These are phyloP conservation scores for Napeogenes inachia DNA, from an alignment of 2,888 invertebrate species.

Conservation along the genomic window DNA sequence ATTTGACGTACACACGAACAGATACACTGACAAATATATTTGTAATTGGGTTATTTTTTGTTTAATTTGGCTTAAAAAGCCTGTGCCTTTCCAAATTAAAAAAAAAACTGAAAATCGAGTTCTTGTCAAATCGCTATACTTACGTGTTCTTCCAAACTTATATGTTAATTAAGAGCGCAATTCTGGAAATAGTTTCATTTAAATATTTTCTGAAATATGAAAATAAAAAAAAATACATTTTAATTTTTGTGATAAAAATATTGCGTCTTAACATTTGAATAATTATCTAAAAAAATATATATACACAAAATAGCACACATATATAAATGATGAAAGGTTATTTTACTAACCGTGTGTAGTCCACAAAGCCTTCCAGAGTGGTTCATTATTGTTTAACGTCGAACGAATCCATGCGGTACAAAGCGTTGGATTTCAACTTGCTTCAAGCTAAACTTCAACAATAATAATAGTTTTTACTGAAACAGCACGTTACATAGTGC, in stretches of 20 bases:
- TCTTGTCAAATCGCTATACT: too few species aligned
- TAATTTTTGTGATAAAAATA: not conserved
- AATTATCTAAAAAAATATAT: too few species aligned
- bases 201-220: too few species aligned
- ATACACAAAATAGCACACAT: too few species aligned
- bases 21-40: not conserved
- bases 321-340: constrained; percentile 1
- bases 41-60: not conserved
- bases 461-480: not conserved
- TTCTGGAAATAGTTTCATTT: too few species aligned
- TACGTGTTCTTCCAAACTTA: too few species aligned
- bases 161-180: too few species aligned
- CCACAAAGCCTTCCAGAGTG: constrained; percentile 37
- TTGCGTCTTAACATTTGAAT: too few species aligned
- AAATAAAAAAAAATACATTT: not conserved
- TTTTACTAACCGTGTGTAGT: constrained; percentile 28
- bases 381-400: constrained; percentile 51
- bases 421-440: constrained; percentile 13
- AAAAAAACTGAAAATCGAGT: too few species aligned
- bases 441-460: not conserved
- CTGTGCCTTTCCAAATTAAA: too few species aligned
- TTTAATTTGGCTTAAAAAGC: too few species aligned
- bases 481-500: too few species aligned
- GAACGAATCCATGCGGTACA: constrained; percentile 30
- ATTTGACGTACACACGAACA: constrained; percentile 15